Evolutionary conservation across 2,888 invertebrate species (phyloP).

Genomic region (Lasioglossum figueresi): DNA sequence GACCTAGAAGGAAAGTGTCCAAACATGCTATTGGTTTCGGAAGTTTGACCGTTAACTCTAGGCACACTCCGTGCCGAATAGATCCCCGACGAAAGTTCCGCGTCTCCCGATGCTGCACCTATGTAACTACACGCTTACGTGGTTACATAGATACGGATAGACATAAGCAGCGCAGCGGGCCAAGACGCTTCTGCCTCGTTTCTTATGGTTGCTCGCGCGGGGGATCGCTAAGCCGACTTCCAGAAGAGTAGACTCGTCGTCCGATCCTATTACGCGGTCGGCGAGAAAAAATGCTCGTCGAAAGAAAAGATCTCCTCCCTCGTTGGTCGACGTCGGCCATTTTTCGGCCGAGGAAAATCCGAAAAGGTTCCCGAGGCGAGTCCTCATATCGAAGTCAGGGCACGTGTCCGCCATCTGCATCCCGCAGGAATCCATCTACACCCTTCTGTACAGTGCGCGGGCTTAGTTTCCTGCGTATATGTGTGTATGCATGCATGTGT

Average conservation of each 20-base stretch:
- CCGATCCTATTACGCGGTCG: constrained; percentile 36
- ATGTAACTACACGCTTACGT: background rate
- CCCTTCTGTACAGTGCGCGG: constrained; percentile 3
- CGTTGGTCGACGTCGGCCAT: constrained; percentile 1
- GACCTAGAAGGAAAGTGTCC: constrained; percentile 2
- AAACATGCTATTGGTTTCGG: background rate
- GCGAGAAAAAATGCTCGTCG: constrained; percentile 29
- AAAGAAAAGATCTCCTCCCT: constrained; percentile 31
- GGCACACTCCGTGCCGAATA: background rate
- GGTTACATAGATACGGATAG: background rate
- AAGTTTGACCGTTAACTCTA: background rate
- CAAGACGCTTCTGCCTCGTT: background rate
- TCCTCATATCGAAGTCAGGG: constrained; percentile 55
- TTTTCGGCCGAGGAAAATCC: constrained; percentile 21
- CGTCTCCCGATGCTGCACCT: background rate
- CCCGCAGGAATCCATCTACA: constrained; percentile 44
- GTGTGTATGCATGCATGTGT: background rate
- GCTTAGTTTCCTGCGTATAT: background rate
- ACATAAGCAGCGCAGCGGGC: background rate
- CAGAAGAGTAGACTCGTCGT: constrained; percentile 40
- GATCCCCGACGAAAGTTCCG: background rate
- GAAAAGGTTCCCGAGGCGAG: constrained; percentile 23
- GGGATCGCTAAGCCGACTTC: constrained; percentile 25
- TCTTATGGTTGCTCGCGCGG: background rate
- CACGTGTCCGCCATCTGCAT: constrained; percentile 73